Evolutionary conservation across 1,140 invertebrate genomes (phyloP).

Genomic region (Oryctes rhinoceros): DNA sequence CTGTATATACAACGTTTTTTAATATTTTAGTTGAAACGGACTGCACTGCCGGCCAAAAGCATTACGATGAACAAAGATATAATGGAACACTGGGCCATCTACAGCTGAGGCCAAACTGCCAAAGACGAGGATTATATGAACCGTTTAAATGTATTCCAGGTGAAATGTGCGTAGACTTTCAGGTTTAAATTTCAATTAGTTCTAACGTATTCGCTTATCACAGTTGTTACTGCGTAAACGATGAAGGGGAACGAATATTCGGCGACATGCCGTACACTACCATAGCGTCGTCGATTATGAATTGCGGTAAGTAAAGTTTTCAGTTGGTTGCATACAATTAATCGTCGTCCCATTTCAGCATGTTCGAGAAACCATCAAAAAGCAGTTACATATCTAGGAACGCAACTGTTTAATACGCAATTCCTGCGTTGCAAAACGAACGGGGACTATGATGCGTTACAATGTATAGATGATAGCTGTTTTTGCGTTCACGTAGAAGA

Average conservation of each 20-base stretch:
- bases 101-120: constrained; percentile 64
- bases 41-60: constrained; percentile 56
- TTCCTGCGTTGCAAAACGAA: constrained; percentile 63
- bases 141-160: constrained; percentile 66
- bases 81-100: constrained; percentile 56
- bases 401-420: constrained; percentile 50
- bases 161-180: constrained; percentile 63
- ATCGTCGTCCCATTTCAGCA: constrained; percentile 54
- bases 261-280: constrained; percentile 65
- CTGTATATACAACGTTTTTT: not conserved
- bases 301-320: constrained; percentile 63
- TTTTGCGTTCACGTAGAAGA: constrained; percentile 65
- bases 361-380: constrained; percentile 63
- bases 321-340: not conserved
- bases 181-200: not conserved
- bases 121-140: constrained; percentile 64
- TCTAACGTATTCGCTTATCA: not conserved
- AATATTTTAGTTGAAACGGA: constrained; percentile 45
- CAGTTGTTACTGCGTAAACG: constrained; percentile 70
- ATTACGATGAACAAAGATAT: constrained; percentile 56
- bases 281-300: constrained; percentile 61
- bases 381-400: constrained; percentile 51
- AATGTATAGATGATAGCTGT: constrained; percentile 65
- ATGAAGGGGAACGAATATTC: constrained; percentile 67
- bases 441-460: constrained; percentile 67